Conservation (phyloP, 2,888 invertebrate genomes). For the Erebia aethiops region DNA sequence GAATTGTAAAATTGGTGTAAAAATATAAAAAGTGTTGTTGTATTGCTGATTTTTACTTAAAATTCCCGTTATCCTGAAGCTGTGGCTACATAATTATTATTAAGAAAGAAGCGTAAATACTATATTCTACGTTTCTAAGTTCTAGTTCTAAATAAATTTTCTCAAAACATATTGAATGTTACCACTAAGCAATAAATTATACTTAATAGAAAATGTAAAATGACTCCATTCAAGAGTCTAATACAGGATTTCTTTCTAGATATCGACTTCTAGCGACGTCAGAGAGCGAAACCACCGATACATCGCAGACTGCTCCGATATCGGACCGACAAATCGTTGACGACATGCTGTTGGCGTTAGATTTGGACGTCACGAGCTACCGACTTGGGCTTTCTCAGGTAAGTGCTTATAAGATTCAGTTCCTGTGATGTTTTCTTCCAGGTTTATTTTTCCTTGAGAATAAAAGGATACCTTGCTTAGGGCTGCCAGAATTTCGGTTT, state of each 20-base stretch:
- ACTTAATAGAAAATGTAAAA: not conserved
- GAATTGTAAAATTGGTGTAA: no score
- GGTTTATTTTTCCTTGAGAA: not conserved
- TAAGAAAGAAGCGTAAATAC: no score
- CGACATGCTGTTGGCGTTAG: conserved; percentile 91
- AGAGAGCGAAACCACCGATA: conserved; percentile 59
- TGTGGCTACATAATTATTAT: no score
- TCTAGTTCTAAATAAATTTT: no score
- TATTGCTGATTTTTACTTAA: no score
- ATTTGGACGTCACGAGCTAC: conserved; percentile 93
- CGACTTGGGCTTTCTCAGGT: conserved; percentile 97
- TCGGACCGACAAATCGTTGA: conserved; percentile 88
- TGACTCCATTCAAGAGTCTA: not conserved
- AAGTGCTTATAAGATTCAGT: conserved; percentile 55
- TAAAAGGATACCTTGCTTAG: no score
- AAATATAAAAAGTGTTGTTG: no score
- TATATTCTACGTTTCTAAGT: no score
- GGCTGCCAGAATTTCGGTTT: no score
- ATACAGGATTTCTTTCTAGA: conserved; percentile 45
- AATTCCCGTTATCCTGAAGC: no score
- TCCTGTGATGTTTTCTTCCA: not conserved
- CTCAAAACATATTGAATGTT: no score
- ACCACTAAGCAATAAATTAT: no score
- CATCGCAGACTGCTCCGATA: conserved; percentile 60
- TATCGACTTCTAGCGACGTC: conserved; percentile 80